Base-by-base conservation (phyloP, 2,888 invertebrate genomes). In the Nematopogon swammerdamellus region DNA sequence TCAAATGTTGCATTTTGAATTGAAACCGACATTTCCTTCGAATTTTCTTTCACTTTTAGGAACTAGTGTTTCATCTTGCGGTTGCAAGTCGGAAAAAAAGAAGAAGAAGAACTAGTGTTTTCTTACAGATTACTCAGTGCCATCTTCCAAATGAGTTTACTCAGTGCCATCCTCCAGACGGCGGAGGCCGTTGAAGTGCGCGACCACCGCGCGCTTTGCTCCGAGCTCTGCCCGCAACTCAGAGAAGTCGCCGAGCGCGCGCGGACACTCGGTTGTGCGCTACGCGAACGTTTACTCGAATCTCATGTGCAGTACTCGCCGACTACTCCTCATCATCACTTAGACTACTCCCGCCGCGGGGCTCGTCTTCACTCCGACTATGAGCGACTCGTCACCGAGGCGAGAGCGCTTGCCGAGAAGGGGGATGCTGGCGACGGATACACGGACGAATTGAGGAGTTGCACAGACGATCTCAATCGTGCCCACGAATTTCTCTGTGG, bases 231-330 rank as follows among this genome's bases (percentile, higher is more conserved):
- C 17, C 63, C 67, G 1, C 61, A 59, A 50, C 36, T 76, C 51
- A 69, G 66, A 63, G 73, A 75, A 51, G 50, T 73, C 5, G 63
- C 59, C 1, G 77, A 79, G 58, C 62, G 69, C 53, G 58, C 72
- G 17, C 70, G 76, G 60, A 63, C 74, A 58, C 56, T 79, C 46
- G 68, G 72, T 18, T 76, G 71, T 65, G 67, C 68, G 50, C 60
- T 79, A 52, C 73, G 75, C 53, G 74, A 77, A 57, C 68, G 69
- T 54, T 63, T 76, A 16, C 62, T 68, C 5, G 77, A 79, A 55
- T 65, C 66, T 2, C 69, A 68, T 51, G 63, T 69, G 20, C 68
- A 70, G 60, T 77, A 63, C 50, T 63, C 66, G 1, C 60, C 66
- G 18, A 71, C 75, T 0, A 75, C 73, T 56, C 76, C 72, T 48